These are phyloP conservation scores for Dicerorhinus sumatrensis DNA, from an alignment of 2,113 vertebrate genomes.

Conservation along the genomic window DNA sequence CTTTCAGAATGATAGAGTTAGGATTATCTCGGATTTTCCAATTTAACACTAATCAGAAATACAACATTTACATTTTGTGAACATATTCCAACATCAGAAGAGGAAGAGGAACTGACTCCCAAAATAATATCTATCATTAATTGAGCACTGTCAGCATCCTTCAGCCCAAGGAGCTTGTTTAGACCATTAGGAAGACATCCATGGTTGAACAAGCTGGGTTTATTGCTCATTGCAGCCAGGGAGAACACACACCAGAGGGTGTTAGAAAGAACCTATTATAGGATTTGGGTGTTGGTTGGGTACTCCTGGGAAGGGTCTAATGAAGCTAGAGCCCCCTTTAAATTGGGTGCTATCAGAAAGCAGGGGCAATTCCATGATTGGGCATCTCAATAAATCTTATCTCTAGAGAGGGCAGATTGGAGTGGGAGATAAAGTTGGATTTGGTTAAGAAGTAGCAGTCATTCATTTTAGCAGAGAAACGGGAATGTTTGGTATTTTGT, in stretches of 20 bases:
- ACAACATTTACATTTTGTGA: neutral
- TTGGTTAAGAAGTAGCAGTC: neutral
- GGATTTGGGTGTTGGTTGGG: neutral
- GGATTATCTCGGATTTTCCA: neutral
- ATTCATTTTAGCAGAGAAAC: neutral
- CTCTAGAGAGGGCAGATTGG: neutral
- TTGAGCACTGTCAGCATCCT: neutral
- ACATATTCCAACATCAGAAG: neutral
- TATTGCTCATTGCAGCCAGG: neutral
- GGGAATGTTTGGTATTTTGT: neutral
- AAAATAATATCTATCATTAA: neutral
- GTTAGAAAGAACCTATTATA: neutral
- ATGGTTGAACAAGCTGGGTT: neutral
- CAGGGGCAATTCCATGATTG: accelerated
- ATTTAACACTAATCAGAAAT: neutral
- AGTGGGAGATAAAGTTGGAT: neutral
- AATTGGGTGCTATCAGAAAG: neutral
- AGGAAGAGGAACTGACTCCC: neutral
- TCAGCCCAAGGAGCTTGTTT: neutral
- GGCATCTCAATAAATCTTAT: neutral
- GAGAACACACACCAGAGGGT: neutral
- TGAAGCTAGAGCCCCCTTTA: neutral
- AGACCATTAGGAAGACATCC: neutral
- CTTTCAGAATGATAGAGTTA: neutral
- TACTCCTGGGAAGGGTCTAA: neutral